Evolutionary conservation across 53 echinoderm and acorn worm genomes (phyloP), one percentile per base, ranked within the genome.

Genomic region (Mesocentrotus franciscanus): DNA sequence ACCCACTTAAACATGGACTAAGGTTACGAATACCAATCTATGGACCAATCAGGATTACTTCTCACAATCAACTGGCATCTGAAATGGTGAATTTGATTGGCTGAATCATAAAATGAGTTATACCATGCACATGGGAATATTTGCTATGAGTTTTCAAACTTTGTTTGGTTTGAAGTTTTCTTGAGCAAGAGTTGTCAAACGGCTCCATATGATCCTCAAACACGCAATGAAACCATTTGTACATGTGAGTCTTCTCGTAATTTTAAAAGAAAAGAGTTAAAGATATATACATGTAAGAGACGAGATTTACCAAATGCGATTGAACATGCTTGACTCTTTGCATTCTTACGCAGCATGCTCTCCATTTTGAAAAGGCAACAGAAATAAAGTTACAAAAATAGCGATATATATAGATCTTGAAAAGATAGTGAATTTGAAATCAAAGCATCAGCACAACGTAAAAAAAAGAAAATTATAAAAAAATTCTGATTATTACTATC

Each of bases 351-450:
- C 16, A 33, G 42, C 36, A 81, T 8, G 81, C 81, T 36, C 7
- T 81, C 81, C 36, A 81, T 36, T 81, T 17, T 39, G 81, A 16
- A 81, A 81, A 81, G 81, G 81, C 81, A 81, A 81, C 81, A 17
- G 36, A 81, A 81, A 39, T 16, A 92, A 93, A 94, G 93, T 61
- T 93, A 93, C 96, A 95, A 93, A 94, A 95, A 93, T 94, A 95
- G 93, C 56, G 79, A 95, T 84, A 93, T 95, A 95, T 74, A 75
- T 18, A 75, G 93, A 74, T 75, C 58, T 93, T 90, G 91, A 60
- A 61, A 60, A 61, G 91, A 55, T 17, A 76, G 17, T 42, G 1
- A 74, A 74, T 74, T 30, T 74, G 81, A 81, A 81, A 81, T 81
- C 81, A 81, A 81, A 81, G 81, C 81, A 36, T 22, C 42, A 18